Percentiles rank a stretch among this genome's conserved stretches.
phyloP scores from a whole-genome alignment of 2,888 invertebrate genomes.

The Sipunculus nudus region DNA sequence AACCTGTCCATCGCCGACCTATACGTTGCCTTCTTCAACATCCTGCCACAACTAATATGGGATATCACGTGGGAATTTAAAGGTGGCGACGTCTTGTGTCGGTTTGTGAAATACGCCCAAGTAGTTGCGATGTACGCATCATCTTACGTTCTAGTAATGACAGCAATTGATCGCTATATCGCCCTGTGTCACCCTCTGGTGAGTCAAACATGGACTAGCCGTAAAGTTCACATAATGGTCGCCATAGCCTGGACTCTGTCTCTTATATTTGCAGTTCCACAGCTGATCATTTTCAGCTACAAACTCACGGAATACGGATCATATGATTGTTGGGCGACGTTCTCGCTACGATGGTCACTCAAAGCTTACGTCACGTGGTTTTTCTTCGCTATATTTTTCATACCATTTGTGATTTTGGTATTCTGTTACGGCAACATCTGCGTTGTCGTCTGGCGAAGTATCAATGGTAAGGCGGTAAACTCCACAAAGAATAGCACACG shows the following conservation, averaged over 20 bases:
- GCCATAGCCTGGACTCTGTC: constrained; percentile 67
- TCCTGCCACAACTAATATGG: constrained; percentile 76
- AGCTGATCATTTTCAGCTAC: constrained; percentile 66
- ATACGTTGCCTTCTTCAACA: constrained; percentile 76
- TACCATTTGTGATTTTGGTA: constrained; percentile 64
- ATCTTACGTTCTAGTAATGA: constrained; percentile 63
- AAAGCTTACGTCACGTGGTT: constrained; percentile 64
- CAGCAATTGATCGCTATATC: constrained; percentile 66
- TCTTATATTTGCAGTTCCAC: constrained; percentile 66
- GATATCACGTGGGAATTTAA: constrained; percentile 72
- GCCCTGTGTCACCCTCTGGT: constrained; percentile 73
- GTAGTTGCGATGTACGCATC: constrained; percentile 62
- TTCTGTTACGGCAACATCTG: constrained; percentile 65
- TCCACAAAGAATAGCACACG: too few relatives aligned
- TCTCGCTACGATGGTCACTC: constrained; percentile 55
- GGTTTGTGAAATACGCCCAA: constrained; percentile 73
- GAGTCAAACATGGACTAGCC: constrained; percentile 69
- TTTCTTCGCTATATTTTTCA: constrained; percentile 65
- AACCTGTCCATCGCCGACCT: constrained; percentile 78
- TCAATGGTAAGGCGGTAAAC: constrained; percentile 20
- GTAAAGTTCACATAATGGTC: constrained; percentile 65
- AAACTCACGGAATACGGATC: constrained; percentile 41
- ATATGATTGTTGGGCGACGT: constrained; percentile 61
- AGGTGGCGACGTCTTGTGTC: constrained; percentile 69
- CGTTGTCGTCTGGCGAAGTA: constrained; percentile 54